phyloP scores from a whole-genome alignment of 1,140 invertebrate genomes.

The Camponotus vicinus region DNA sequence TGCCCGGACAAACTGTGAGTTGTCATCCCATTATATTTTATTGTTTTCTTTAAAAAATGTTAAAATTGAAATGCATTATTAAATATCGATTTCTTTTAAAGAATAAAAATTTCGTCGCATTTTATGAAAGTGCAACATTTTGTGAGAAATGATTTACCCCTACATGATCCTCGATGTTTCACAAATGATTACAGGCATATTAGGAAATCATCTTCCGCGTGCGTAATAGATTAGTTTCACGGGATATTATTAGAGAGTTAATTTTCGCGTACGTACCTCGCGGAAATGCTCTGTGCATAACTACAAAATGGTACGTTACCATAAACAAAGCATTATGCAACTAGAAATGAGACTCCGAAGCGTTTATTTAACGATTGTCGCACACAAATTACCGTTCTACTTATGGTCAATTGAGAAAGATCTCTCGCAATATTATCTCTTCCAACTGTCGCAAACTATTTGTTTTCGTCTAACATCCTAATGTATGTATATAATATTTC shows the following conservation, averaged over 20 bases:
- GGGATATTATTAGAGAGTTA: conserved; percentile 37
- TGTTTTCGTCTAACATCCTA: no score
- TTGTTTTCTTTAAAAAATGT: neutral
- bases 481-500: neutral
- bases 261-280: conserved; percentile 16
- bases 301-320: conserved; percentile 23
- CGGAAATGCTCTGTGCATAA: conserved; percentile 38
- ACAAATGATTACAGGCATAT: neutral
- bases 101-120: neutral
- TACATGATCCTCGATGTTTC: neutral
- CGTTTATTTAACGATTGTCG: conserved; percentile 24
- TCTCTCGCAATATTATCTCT: neutral
- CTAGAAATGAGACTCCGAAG: conserved; percentile 29
- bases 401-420: neutral
- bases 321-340: conserved; percentile 43
- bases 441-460: no score
- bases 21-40: no score
- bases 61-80: neutral
- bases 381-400: neutral
- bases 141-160: neutral
- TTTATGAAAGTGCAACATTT: neutral
- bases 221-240: conserved; percentile 22
- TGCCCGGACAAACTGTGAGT: no score
- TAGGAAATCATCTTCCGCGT: conserved; percentile 16
- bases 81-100: neutral